phyloP scores from a whole-genome alignment of 1,140 invertebrate genomes.

The Manduca sexta region DNA sequence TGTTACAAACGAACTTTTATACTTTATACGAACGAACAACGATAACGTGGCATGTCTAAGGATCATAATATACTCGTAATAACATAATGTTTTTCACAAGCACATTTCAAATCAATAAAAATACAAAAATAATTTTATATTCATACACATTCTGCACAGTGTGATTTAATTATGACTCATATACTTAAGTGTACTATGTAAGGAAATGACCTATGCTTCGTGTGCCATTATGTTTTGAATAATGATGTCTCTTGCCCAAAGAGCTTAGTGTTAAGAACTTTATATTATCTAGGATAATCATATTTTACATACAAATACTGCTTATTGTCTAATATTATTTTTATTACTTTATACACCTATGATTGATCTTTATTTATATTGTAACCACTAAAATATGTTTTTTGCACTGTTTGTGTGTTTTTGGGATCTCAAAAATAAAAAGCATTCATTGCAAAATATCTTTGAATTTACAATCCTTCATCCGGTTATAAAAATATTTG shows the following conservation, averaged over 20 bases:
- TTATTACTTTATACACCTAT: constrained; percentile 17
- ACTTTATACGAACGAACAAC: constrained; percentile 19
- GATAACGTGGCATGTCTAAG: constrained; percentile 34
- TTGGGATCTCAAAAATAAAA: constrained; percentile 72
- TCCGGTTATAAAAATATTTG: no score
- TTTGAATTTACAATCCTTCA: neutral
- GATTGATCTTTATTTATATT: constrained; percentile 12
- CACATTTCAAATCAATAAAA: constrained; percentile 41
- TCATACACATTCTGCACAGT: constrained; percentile 33
- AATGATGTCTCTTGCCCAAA: constrained; percentile 18
- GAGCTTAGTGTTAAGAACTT: constrained; percentile 19
- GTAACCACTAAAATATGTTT: constrained; percentile 25
- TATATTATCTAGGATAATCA: neutral
- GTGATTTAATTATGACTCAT: constrained; percentile 23
- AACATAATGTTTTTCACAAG: constrained; percentile 25
- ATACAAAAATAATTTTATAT: constrained; percentile 32
- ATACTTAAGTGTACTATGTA: constrained; percentile 13
- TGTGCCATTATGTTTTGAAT: constrained; percentile 48
- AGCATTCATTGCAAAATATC: constrained; percentile 41
- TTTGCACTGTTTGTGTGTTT: constrained; percentile 67
- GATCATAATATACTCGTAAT: constrained; percentile 19
- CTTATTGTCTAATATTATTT: constrained; percentile 19
- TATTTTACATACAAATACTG: constrained; percentile 1
- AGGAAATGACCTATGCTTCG: constrained; percentile 48
- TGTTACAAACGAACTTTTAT: constrained; percentile 7